Evolutionary conservation across 2,113 vertebrate genomes (phyloP), one percentile per base, ranked within the genome.

Genomic region (Cinclus cinclus): DNA sequence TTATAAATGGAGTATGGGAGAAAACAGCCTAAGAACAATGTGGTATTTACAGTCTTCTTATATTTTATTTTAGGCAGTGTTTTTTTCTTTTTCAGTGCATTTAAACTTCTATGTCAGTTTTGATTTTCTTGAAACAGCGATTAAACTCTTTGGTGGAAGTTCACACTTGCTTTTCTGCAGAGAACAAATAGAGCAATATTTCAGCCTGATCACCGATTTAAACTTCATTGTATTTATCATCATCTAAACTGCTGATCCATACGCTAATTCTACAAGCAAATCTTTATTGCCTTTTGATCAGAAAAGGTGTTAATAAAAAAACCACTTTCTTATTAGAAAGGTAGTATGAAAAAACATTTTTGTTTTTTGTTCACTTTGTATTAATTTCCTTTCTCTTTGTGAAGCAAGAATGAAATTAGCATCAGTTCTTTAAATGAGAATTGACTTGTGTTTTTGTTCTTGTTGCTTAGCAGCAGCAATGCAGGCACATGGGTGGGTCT

Each of bases 401-500:
- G 2, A 87, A 90, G 27, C 18, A 68, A 55, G 25, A 84, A 91
- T 77, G 13, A 79, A 95, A 89, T 89, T 83, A 90, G 0, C n/a
- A 55, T 55, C 0, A 0, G 6, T 77, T 97, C 58, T 83, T 91
- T 75, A 89, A 92, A 64, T 60, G 22, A 76, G 37, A 89, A 73
- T 35, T 89, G 67, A 31, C 63, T 39, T 39, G 15, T 24, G 49
- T 13, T 75, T 89, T 73, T 70, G 53, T 55, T 90, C 87, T 33
- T 47, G 93, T 95, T 94, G 78, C 95, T 90, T 90, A 93, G 91
- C 90, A 96, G 93, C 89, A 83, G 60, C 59, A 62, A 28, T 13
- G 20, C 10, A 80, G 70, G 6, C 21, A 37, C 60, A 37, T 2
- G 67, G 89, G 67, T 73, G 58, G 46, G 35, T 69, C 55, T 68